Evolutionary conservation across 2,113 vertebrate genomes (phyloP), one percentile per base, ranked within the genome.

Genomic region (Stegastes partitus): DNA sequence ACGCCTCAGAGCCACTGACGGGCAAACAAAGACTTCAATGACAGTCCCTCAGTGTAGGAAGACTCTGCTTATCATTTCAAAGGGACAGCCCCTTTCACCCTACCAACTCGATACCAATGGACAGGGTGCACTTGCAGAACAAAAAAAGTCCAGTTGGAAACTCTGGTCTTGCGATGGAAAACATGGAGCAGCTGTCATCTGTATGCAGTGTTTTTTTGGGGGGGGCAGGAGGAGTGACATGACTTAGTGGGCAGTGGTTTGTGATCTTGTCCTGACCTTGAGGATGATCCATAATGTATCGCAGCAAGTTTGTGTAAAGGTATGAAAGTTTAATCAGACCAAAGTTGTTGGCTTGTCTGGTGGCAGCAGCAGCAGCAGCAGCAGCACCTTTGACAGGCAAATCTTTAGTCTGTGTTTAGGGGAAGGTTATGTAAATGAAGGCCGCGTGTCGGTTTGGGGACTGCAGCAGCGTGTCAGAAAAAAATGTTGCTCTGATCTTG

Each of bases 1-100:
- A 86, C 63, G 79, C 81, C 85, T 88, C 84, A 68, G 81, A 90
- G 84, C 83, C 90, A 91, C 78, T 61, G 82, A 87, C 87, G 85
- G 65, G 64, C 83, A 91, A 93, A 93, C 92, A 92, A 93, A 93
- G 92, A 89, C 92, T 89, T 87, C 77, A 83, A 88, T 92, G 89
- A 79, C 89, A 87, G 85, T 93, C 87, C 89, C 91, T 89, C 73
- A 68, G 81, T 88, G 87, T 73, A 77, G 89, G 85, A 91, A 91
- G 86, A 83, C 76, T 88, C 81, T 89, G 55, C 80, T 94, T 94
- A 92, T 87, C 88, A 92, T 93, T 94, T 95, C 92, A 94, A 93
- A 94, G 90, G 83, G 85, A 90, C 88, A 81, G 58, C 70, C 82
- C 75, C 69, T 79, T 75, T 89, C 84, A 87, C 89, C 87, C 73